Percentiles rank a stretch among this genome's conserved stretches.
Conservation (phyloP, 1,140 invertebrate species). For the Megalopta genalis region DNA sequence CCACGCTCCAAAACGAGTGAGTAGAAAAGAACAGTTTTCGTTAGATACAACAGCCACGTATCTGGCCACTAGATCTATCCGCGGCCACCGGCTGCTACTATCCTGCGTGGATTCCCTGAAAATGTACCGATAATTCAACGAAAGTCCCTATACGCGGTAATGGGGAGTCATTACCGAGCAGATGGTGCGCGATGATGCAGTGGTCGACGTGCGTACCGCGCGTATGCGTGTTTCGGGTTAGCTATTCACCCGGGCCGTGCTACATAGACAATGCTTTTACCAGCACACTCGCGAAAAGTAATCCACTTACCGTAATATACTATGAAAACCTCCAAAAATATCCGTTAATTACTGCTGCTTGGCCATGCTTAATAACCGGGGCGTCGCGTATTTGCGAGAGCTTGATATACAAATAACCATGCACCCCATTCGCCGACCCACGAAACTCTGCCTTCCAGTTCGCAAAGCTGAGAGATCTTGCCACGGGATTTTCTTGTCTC, state of each 20-base stretch:
- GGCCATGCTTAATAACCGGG: constrained; percentile 53
- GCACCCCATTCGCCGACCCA: too few species aligned
- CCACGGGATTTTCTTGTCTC: too few species aligned
- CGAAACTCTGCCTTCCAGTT: too few species aligned
- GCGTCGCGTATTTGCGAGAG: constrained; percentile 33
- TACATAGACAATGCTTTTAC: constrained; percentile 60
- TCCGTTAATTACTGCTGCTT: constrained; percentile 58
- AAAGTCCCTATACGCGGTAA: constrained; percentile 77
- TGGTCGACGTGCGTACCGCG: constrained; percentile 71
- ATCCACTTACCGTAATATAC: constrained; percentile 60
- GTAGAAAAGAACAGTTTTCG: constrained; percentile 77
- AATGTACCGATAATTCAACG: constrained; percentile 78
- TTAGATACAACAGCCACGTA: constrained; percentile 7
- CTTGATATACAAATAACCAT: constrained; percentile 34
- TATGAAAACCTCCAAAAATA: constrained; percentile 61
- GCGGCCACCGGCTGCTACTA: constrained; percentile 48
- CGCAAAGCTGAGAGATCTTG: too few species aligned
- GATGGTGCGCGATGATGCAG: constrained; percentile 80
- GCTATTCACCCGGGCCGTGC: constrained; percentile 61
- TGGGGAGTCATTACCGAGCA: constrained; percentile 79
- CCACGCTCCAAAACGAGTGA: constrained; percentile 98
- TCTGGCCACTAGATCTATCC: constrained; percentile 47
- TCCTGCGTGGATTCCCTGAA: constrained; percentile 62
- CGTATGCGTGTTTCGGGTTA: constrained; percentile 72
- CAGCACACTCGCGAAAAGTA: constrained; percentile 53